Base-by-base conservation (phyloP, 2,113 vertebrate genomes). In the Pomatostomus ruficeps region DNA sequence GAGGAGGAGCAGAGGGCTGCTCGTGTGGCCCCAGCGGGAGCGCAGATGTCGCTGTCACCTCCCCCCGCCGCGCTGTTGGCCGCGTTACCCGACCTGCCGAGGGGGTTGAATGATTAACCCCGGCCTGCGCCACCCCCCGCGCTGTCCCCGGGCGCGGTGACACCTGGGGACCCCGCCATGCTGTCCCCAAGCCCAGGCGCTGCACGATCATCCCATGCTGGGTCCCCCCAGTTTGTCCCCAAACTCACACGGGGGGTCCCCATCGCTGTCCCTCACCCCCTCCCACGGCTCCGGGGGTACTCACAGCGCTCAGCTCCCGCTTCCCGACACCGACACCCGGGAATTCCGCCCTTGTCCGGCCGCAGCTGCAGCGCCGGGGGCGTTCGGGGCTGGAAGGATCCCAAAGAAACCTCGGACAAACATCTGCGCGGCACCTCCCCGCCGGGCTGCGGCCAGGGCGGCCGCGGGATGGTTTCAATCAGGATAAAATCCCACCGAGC, bases 31-130 rank as follows among this genome's bases (percentile, higher is more conserved):
- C n/a, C n/a, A n/a, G 23, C 0, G 1, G 33, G 51, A 0, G 61
- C 43, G 74, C 65, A 87, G 61, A 75, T 31, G 73, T 76, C 92
- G 51, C 55, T 2, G 3, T 52, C 83, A 4, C 48, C 75, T 25
- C 51, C 31, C 23, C 33, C n/a, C 17, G 14, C 58, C 23, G 26
- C 46, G 1, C n/a, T 15, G 7, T 8, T 4, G 58, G 33, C 71
- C 1, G 31, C 45, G 14, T 67, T 85, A 59, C 66, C 82, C 88
- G 79, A 48, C 85, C 88, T 51, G 75, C 7, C 2, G 26, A 75
- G 78, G 66, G n/a, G 49, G 91, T 78, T 95, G 78, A 96, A 95
- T 92, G 82, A 95, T 95, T 95, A 95, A 93, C 94, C 91, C 2
- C 54, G 9, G 3, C 4, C 74, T 22, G 16, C 6, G 42, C 57